These are phyloP conservation scores for Ennomos fuscantarius DNA, from an alignment of 2,888 invertebrate species.

Conservation along the genomic window DNA sequence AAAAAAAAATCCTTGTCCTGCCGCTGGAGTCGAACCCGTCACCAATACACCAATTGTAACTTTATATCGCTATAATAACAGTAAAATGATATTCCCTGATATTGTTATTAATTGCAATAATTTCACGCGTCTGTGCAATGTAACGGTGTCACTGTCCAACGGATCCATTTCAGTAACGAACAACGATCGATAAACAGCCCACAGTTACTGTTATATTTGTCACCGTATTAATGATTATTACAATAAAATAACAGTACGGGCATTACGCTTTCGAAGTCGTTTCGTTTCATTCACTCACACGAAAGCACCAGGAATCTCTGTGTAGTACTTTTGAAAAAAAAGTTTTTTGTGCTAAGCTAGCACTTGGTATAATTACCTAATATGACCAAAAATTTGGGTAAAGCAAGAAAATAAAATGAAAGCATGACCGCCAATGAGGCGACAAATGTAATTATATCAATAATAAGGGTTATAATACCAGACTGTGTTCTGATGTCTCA, in stretches of 20 bases:
- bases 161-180: constrained; percentile 64
- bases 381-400: no score
- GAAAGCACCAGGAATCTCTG: neutral
- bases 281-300: neutral
- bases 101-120: constrained; percentile 43
- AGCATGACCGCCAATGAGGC: no score
- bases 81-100: neutral
- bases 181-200: constrained; percentile 61
- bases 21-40: no score
- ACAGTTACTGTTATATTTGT: constrained; percentile 56
- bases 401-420: no score
- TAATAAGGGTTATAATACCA: no score
- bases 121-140: constrained; percentile 65
- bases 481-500: no score
- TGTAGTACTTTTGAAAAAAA: no score
- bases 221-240: constrained; percentile 3
- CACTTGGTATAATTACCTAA: no score
- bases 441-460: no score
- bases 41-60: no score
- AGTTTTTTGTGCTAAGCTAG: no score
- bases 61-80: neutral
- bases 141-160: constrained; percentile 69
- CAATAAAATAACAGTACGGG: constrained; percentile 14
- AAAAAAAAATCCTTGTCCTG: no score
- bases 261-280: neutral